Evolutionary conservation across 1,140 invertebrate genomes (phyloP), one percentile per base, ranked within the genome.

Genomic region (Aphis gossypii): DNA sequence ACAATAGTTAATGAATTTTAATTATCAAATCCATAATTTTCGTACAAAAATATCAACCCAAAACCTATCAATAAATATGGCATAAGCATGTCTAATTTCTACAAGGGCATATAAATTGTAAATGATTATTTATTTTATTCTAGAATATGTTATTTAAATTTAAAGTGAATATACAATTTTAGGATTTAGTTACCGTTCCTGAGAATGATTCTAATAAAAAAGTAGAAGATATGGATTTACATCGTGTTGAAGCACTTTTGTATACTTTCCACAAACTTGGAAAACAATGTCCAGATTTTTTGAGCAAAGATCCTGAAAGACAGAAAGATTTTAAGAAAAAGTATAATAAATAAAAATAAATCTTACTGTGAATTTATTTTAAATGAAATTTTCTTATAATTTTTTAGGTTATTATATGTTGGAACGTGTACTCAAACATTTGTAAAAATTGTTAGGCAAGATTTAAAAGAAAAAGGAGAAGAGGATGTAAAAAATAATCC

Each of bases 181-280:
- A 93, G 92, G 92, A 93, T 93, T 84, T 93, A 83, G 92, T 93
- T 48, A 93, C 92, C 23, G 82, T 93, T 25, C 92, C 92, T 41
- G 92, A 93, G 30, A 93, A 93, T 84, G 92, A 93, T 41, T 18
- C 21, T 7, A 93, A 68, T 56, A 93, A 93, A 2, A 93, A 93
- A 56, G 82, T 93, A 54, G 92, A 93, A 93, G 48, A 93, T 41
- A 94, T 99, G 82, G 97, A 99, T 95, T 99, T 99, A 95, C 98
- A 98, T 88, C 97, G 98, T 95, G 98, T 99, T 1, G 99, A 99
- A 96, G 99, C 98, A 96, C 96, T 99, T 44, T 96, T 99, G 94
- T 99, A 97, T 95, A 96, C 97, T 25, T 97, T 99, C 94, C 98
- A 99, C 95, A 97, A 98, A 94, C 95, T 99, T n/a, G 98, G 97